These are phyloP conservation scores for Gymnoscopelus braueri DNA, from an alignment of 2,797 vertebrate genomes.

Conservation along the genomic window DNA sequence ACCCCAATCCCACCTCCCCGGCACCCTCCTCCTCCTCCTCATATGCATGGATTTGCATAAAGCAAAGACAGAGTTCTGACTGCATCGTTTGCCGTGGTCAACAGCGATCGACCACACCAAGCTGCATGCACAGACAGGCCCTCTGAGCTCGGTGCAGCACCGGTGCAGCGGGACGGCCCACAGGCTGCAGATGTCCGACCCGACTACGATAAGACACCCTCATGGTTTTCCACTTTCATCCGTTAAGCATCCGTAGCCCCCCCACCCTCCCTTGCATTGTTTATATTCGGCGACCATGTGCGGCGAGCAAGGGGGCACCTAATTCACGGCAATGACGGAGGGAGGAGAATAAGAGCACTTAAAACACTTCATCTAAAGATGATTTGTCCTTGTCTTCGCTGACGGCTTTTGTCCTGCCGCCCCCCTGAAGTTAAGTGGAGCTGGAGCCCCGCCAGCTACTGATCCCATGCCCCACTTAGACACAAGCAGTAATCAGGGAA, in stretches of 20 bases:
- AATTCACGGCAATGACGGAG: constrained; percentile 71
- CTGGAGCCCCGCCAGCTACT: constrained; percentile 76
- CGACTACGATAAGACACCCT: constrained; percentile 72
- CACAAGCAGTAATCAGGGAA: constrained; percentile 66
- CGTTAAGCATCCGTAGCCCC: constrained; percentile 62
- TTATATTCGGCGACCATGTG: constrained; percentile 70
- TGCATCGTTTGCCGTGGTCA: constrained; percentile 35
- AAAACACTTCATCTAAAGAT: constrained; percentile 83
- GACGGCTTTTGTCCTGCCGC: constrained; percentile 77
- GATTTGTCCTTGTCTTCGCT: constrained; percentile 83
- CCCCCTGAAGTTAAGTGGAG: constrained; percentile 74
- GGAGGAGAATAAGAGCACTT: constrained; percentile 76
- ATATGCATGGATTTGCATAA: constrained; percentile 79
- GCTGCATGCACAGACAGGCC: constrained; percentile 24
- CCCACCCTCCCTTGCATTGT: constrained; percentile 62
- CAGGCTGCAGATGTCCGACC: constrained; percentile 71
- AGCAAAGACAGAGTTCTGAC: constrained; percentile 72
- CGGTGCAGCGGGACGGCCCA: constrained; percentile 25
- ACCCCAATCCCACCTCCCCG: constrained; percentile 8
- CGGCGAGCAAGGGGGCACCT: constrained; percentile 71
- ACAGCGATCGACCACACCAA: constrained; percentile 54
- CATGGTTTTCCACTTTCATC: constrained; percentile 80
- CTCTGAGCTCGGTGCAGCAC: constrained; percentile 35
- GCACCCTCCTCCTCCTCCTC: constrained; percentile 32
- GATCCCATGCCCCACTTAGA: constrained; percentile 73